Conservation (phyloP, 2,888 invertebrate species). For the Mellilla xanthometata region DNA sequence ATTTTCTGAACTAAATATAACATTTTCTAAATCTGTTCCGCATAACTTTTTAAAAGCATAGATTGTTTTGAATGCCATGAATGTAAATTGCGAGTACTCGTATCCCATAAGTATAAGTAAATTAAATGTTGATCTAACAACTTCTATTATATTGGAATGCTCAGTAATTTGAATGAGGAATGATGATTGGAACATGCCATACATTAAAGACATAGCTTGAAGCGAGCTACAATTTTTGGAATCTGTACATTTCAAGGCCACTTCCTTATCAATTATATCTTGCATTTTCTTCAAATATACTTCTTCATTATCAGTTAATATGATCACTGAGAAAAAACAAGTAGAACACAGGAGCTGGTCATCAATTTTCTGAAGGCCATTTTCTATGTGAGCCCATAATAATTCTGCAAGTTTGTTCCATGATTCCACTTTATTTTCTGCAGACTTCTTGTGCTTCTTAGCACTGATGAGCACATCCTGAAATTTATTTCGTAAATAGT, state of each 20-base stretch:
- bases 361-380: slow-evolving; percentile 55
- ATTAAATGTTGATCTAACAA: slow-evolving; percentile 50
- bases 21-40: slow-evolving; percentile 52
- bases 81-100: slow-evolving; percentile 79
- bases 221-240: slow-evolving; percentile 34
- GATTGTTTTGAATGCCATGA: slow-evolving; percentile 76
- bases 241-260: slow-evolving; percentile 30
- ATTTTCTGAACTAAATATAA: slow-evolving; percentile 47
- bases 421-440: slow-evolving; percentile 26
- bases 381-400: slow-evolving; percentile 57
- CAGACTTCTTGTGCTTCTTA: slow-evolving; percentile 34
- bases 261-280: slow-evolving; percentile 41
- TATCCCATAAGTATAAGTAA: slow-evolving; percentile 59
- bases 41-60: slow-evolving; percentile 64
- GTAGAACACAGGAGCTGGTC: slow-evolving; percentile 69
- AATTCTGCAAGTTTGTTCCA: slow-evolving; percentile 45
- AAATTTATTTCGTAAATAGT: too few relatives aligned
- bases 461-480: slow-evolving; percentile 53
- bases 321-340: slow-evolving; percentile 61
- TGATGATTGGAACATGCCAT: slow-evolving; percentile 72
- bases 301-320: slow-evolving; percentile 43
- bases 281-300: slow-evolving; percentile 46
- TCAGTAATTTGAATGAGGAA: slow-evolving; percentile 40
- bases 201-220: slow-evolving; percentile 58
- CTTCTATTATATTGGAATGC: slow-evolving; percentile 27